Conservation (phyloP, 2,888 invertebrate species). For the Aporophyla lueneburgensis region DNA sequence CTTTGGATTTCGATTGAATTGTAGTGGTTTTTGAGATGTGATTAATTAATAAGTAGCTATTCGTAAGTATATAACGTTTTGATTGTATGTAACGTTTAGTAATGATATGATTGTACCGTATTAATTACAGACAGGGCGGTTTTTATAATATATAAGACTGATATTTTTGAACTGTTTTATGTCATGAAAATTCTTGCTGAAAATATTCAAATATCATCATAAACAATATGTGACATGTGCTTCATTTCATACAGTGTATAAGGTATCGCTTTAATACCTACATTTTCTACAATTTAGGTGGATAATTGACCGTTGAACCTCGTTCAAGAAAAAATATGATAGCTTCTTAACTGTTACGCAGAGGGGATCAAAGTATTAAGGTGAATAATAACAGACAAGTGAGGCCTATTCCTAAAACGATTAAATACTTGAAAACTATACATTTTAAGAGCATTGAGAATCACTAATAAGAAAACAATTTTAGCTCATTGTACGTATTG, state of each 20-base stretch:
- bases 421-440: background rate
- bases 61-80: constrained; percentile 72
- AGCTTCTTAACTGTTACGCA: background rate
- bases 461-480: background rate
- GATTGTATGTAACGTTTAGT: background rate
- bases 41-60: constrained; percentile 76
- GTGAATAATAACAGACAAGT: background rate
- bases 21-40: constrained; percentile 86
- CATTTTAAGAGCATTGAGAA: background rate
- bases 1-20: constrained; percentile 82
- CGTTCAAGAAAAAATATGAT: background rate
- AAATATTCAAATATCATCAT: background rate
- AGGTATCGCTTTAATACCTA: background rate
- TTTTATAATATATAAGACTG: background rate
- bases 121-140: background rate
- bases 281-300: background rate
- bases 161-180: background rate
- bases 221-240: background rate
- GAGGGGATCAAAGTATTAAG: background rate
- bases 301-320: no score
- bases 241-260: background rate
- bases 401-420: background rate
- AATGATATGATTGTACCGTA: constrained; percentile 7
- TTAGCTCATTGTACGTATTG: background rate
- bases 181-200: background rate